Conservation (phyloP, 1,140 invertebrate species). For the Copidosoma floridanum region DNA sequence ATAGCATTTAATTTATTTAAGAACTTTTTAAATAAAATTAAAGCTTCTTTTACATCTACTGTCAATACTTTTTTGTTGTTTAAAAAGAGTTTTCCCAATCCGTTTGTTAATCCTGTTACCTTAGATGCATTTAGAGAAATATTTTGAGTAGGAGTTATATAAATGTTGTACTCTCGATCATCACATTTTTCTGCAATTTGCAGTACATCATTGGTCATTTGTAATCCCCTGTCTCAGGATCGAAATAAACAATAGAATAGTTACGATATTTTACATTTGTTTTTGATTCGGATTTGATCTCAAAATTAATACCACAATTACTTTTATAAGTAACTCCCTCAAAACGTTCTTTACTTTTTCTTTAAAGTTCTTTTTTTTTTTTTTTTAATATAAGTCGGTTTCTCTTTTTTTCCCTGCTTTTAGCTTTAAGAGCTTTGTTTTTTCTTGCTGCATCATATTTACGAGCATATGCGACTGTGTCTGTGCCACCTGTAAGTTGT, state of each 20-base stretch:
- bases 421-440: neutral
- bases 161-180: conserved; percentile 10
- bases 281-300: no score
- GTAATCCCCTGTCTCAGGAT: conserved; percentile 25
- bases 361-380: conserved; percentile 12
- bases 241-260: conserved; percentile 25
- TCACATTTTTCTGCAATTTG: conserved; percentile 26
- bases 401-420: neutral
- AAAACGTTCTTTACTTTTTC: conserved; percentile 14
- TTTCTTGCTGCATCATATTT: neutral
- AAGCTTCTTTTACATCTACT: no score
- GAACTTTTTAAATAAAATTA: no score
- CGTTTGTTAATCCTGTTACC: conserved; percentile 4
- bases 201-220: conserved; percentile 21
- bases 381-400: conserved; percentile 12
- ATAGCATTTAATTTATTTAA: no score
- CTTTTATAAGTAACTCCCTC: conserved; percentile 15
- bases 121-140: neutral
- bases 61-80: no score
- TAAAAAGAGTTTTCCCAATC: neutral
- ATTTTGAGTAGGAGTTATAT: conserved; percentile 22
- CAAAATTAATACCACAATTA: conserved; percentile 15
- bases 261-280: neutral
- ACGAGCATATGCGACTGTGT: neutral
- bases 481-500: neutral